Evolutionary conservation across 2,888 invertebrate genomes (phyloP).

Genomic region (Cryptosula pallasiana): DNA sequence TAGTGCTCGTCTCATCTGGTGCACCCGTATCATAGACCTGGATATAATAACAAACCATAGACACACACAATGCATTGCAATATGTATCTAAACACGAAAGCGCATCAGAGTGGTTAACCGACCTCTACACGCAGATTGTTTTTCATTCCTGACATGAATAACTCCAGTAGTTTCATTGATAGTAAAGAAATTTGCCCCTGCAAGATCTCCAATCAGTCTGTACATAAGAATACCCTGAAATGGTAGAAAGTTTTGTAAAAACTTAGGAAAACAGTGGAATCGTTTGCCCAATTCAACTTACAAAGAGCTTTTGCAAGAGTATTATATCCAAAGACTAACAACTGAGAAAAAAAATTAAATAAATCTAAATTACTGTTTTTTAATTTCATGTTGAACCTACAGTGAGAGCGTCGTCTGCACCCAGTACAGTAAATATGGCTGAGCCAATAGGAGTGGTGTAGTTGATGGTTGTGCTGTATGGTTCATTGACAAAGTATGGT

Average conservation of each 20-base stretch:
- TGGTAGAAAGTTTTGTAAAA: too few relatives aligned
- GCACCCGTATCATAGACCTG: slow-evolving; percentile 20
- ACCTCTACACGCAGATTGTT: slow-evolving; percentile 2
- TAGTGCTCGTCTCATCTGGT: neutral
- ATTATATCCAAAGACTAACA: too few relatives aligned
- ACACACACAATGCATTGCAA: too few relatives aligned
- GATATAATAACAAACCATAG: too few relatives aligned
- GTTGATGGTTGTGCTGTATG: slow-evolving; percentile 12
- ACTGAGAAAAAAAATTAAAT: too few relatives aligned
- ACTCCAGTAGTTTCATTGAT: slow-evolving; percentile 18
- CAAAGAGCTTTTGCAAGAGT: too few relatives aligned
- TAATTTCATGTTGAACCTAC: too few relatives aligned
- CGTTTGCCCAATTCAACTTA: too few relatives aligned
- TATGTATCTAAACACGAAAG: too few relatives aligned
- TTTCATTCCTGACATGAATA: neutral
- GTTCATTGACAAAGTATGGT: slow-evolving; percentile 13
- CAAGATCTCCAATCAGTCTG: neutral
- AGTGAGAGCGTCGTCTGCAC: neutral
- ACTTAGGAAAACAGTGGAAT: too few relatives aligned
- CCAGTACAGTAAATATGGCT: neutral
- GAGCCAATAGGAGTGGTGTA: neutral
- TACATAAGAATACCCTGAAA: slow-evolving; percentile 1
- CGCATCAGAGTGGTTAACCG: neutral
- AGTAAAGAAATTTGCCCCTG: slow-evolving; percentile 2
- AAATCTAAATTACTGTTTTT: too few relatives aligned